These are phyloP conservation scores for Cataglyphis livida DNA, from an alignment of 2,888 invertebrate species.

Conservation along the genomic window DNA sequence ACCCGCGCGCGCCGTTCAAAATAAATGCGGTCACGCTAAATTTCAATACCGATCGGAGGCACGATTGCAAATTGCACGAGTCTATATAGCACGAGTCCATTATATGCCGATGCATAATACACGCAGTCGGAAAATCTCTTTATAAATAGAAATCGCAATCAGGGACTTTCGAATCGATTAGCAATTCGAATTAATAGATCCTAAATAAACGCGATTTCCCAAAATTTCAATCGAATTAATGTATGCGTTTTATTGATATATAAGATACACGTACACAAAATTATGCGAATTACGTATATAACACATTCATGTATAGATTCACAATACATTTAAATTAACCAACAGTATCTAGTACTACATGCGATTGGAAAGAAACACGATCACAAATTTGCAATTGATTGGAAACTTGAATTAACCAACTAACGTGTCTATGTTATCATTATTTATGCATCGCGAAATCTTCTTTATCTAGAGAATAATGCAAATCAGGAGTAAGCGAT, in stretches of 20 bases:
- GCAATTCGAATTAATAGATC: background rate
- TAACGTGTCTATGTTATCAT: background rate
- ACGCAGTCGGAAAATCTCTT: slow-evolving; percentile 1
- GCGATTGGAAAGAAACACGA: slow-evolving; percentile 16
- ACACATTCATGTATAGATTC: background rate
- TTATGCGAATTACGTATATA: slow-evolving; percentile 1
- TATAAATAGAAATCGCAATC: background rate
- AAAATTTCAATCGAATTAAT: slow-evolving; percentile 22
- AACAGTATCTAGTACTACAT: background rate
- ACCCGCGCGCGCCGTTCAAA: slow-evolving; percentile 27
- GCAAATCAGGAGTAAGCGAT: background rate
- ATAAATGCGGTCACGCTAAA: slow-evolving; percentile 33
- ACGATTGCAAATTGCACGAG: slow-evolving; percentile 9
- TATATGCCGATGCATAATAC: background rate
- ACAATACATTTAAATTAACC: background rate
- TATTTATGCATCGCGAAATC: background rate
- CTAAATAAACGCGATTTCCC: slow-evolving; percentile 21
- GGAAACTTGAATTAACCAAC: background rate
- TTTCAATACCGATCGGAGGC: slow-evolving; percentile 39
- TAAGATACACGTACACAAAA: background rate
- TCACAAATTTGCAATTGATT: slow-evolving; percentile 22
- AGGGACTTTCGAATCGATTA: background rate
- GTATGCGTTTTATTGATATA: background rate
- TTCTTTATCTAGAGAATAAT: slow-evolving; percentile 11
- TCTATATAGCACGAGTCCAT: slow-evolving; percentile 10